Evolutionary conservation across 92 coral and sea anemone genomes (phyloP), one percentile per base, ranked within the genome.

Genomic region (Phymanthus crucifer): DNA sequence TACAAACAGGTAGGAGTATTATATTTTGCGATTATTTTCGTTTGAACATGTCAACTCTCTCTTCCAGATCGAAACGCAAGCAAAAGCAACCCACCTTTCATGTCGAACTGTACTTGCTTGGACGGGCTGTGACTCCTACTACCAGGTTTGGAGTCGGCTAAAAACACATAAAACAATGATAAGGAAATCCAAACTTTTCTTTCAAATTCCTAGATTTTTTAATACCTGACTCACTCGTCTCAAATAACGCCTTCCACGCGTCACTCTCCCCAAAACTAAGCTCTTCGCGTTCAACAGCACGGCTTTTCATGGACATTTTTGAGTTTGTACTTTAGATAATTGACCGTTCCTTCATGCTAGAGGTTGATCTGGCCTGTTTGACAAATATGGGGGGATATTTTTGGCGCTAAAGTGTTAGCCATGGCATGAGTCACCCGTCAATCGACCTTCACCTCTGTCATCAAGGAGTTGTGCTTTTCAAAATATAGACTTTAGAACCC

Each of bases 201-300:
- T 11, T 61, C 26, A 27, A 61, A 34, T 57, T 27, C 67, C 32
- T n/a, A 12, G 29, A 19, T 52, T 50, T 66, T 72, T 57, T 34
- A 45, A 45, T 85, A 92, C 97, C 97, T 84, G 89, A 80, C 47
- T 71, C 91, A 56, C 84, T 78, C 80, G 81, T 50, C 68, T 92
- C 91, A 84, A 92, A 92, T 64, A 92, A 82, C 69, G 89, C 74
- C 76, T 85, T 78, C 97, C 97, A 92, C 21, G 84, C 91, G 85
- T 83, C 87, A 79, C 86, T 82, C 73, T 82, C 75, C 31, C n/a
- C 64, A 40, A 56, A 54, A 67, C 74, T 56, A 45, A 40, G 57
- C 58, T 70, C 74, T 35, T 34, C 71, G 45, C 66, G 66, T 40
- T 67, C 83, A 45, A 37, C 38, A 67, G n/a, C 50, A 54, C 68